Evolutionary conservation across 2,113 vertebrate genomes (phyloP), one percentile per base, ranked within the genome.

Genomic region (Hippocampus mohnikei): DNA sequence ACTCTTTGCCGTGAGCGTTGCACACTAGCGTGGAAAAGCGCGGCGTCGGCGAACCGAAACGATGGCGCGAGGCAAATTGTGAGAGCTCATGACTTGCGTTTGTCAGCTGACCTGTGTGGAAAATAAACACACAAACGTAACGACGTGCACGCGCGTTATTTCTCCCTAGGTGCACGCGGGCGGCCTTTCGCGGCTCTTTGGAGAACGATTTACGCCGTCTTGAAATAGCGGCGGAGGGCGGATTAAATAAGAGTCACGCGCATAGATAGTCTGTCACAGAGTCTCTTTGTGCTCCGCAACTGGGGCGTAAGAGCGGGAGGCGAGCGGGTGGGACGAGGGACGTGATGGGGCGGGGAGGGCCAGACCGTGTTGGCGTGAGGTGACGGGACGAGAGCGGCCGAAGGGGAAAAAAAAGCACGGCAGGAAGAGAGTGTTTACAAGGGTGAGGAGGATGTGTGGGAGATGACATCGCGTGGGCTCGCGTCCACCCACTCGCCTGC

Each of bases 131-230:
- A 65, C 41, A 44, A 44, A 44, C 13, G 42, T 2, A n/a, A 33
- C 46, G 23, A 29, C 5, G 23, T 13, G 21, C 52, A 56, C 71
- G 69, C 12, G 42, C 52, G 74, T 15, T 25, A 69, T 59, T 62
- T 71, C 64, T 74, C 50, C 23, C 61, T 74, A 77, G 50, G 80
- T 60, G 67, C 77, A 73, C 74, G 29, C 74, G 29, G 23, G 10
- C 70, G 78, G 78, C 81, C 75, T 74, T 74, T 75, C 73, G 33
- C 82, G 85, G 84, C 84, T 63, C 75, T 81, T 85, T 87, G 91
- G 82, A 85, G 83, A 64, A 89, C 88, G 86, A 84, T 89, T 90
- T 91, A 88, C 83, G 81, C 69, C 84, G 87, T 88, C 88, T 85
- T 82, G 84, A 91, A 91, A 91, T 91, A 91, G 88, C 87, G 69